Conservation (phyloP, 1,140 invertebrate species). For the Philaenus spumarius region DNA sequence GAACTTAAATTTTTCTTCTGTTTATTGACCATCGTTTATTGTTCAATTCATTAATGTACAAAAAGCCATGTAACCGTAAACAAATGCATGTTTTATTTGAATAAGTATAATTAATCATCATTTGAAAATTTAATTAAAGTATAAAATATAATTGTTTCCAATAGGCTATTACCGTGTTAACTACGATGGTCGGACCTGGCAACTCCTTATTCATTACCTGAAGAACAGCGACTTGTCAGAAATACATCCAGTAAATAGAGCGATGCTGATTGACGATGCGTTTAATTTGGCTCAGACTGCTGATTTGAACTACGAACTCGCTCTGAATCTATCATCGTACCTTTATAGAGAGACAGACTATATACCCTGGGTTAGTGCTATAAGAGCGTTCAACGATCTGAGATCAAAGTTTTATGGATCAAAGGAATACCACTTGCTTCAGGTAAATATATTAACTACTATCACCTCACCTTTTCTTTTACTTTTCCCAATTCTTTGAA, state of each 20-base stretch:
- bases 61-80: too few relatives aligned
- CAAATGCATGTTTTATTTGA: too few relatives aligned
- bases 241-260: slow-evolving; percentile 37
- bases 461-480: too few relatives aligned
- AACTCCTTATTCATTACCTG: slow-evolving; percentile 13
- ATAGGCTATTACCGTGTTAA: slow-evolving; percentile 49
- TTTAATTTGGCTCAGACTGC: slow-evolving; percentile 46
- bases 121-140: too few relatives aligned
- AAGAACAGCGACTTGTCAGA: not conserved
- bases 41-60: too few relatives aligned
- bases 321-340: slow-evolving; percentile 41
- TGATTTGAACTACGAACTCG: slow-evolving; percentile 39
- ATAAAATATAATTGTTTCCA: too few relatives aligned
- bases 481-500: too few relatives aligned
- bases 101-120: too few relatives aligned
- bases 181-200: slow-evolving; percentile 48
- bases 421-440: not conserved
- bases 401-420: not conserved
- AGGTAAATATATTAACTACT: slow-evolving; percentile 1
- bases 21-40: too few relatives aligned
- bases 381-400: not conserved
- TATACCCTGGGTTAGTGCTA: slow-evolving; percentile 47
- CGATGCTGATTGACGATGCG: slow-evolving; percentile 53
- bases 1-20: too few relatives aligned
- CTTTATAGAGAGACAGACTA: slow-evolving; percentile 45